Percentiles rank a stretch among this genome's conserved stretches.
phyloP scores from a whole-genome alignment of 2,113 vertebrate genomes.

The Motacilla alba region DNA sequence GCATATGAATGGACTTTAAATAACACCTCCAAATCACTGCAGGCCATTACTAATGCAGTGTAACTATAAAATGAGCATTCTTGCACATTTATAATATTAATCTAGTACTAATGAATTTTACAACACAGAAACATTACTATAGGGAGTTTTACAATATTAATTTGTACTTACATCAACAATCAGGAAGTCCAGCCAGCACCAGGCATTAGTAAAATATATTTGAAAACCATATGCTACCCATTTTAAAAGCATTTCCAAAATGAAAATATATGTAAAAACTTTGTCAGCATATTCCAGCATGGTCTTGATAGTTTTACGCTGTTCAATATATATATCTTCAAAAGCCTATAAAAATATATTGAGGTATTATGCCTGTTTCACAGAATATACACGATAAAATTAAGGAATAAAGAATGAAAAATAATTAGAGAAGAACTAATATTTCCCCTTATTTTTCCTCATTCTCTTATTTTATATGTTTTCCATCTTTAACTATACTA shows the following conservation, averaged over 20 bases:
- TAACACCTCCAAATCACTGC: background rate
- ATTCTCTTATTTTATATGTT: background rate
- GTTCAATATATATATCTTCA: slow-evolving; percentile 92
- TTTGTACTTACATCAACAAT: slow-evolving; percentile 88
- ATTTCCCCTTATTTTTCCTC: background rate
- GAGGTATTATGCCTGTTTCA: background rate
- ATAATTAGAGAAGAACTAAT: background rate
- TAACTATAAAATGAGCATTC: background rate
- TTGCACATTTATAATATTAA: background rate
- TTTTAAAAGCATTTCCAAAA: slow-evolving; percentile 97
- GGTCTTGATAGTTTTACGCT: slow-evolving; percentile 85
- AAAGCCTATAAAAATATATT: slow-evolving; percentile 81
- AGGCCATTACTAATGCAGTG: background rate
- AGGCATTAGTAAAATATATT: slow-evolving; percentile 97
- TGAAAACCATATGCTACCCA: slow-evolving; percentile 98
- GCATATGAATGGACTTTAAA: background rate
- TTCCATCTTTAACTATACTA: background rate
- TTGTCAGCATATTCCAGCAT: slow-evolving; percentile 94
- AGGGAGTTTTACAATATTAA: background rate
- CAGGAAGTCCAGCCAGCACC: slow-evolving; percentile 99
- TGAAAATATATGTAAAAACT: slow-evolving; percentile 96
- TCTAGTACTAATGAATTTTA: background rate
- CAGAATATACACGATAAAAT: background rate
- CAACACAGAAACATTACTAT: background rate
- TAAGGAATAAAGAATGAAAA: background rate